Evolutionary conservation across 1,140 invertebrate species (phyloP).

Genomic region (Ptiloglossa arizonensis): DNA sequence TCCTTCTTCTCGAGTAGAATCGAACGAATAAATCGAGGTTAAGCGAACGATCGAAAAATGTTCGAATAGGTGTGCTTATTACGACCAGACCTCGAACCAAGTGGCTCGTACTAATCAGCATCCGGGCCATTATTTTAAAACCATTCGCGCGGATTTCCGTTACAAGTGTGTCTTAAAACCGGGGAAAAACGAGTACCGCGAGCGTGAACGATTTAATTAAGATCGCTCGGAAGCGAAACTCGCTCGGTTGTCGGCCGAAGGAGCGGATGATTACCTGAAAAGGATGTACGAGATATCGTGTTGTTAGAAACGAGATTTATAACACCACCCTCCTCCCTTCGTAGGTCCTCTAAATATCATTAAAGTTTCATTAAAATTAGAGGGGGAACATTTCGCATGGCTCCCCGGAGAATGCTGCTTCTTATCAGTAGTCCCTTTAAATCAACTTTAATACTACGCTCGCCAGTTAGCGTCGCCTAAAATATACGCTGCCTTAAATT

Average conservation of each 20-base stretch:
- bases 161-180: not conserved
- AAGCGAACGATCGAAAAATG: too few species aligned
- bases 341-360: slow-evolving; percentile 59
- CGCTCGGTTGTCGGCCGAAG: not conserved
- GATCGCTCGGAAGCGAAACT: not conserved
- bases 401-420: slow-evolving; percentile 56
- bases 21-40: too few species aligned
- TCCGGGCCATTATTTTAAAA: too few species aligned
- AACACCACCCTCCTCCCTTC: slow-evolving; percentile 11
- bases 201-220: not conserved
- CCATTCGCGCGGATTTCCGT: not conserved
- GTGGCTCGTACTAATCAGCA: too few species aligned
- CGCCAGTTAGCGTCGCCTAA: slow-evolving; percentile 38
- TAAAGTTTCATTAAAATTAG: slow-evolving; percentile 68
- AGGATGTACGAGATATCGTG: slow-evolving; percentile 41
- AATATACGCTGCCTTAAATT: slow-evolving; percentile 52
- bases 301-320: slow-evolving; percentile 51
- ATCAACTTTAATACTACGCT: slow-evolving; percentile 61
- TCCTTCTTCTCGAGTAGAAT: too few species aligned
- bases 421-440: slow-evolving; percentile 62
- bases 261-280: slow-evolving; percentile 13
- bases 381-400: slow-evolving; percentile 46
- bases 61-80: too few species aligned
- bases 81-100: too few species aligned
- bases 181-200: not conserved